Base-by-base conservation (phyloP, 2,888 invertebrate genomes). In the Aricia artaxerxes region DNA sequence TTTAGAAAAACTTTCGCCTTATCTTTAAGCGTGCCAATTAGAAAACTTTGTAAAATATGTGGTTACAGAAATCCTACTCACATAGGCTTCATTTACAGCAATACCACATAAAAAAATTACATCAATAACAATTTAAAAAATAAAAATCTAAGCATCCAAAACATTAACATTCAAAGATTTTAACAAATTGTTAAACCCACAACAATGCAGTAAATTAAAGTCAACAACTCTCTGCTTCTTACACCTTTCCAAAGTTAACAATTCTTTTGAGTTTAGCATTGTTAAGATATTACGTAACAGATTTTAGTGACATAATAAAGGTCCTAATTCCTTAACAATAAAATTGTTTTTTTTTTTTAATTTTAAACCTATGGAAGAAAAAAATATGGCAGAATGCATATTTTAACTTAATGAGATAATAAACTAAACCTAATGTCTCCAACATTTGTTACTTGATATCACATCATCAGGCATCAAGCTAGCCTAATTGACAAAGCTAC, bases 331-430 rank as follows among this genome's bases (percentile, higher is more conserved):
- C 5, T 31, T 24, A 24, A 57, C 35, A 24, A 53, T 75, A 2
- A 44, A 75, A 57, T 76, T 75, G 16, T 31, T 76, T 57, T 31
- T 6, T 57, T 31, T 6, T 31, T 35, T 57, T 31, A 35, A 75
- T 73, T 44, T 60, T 49, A 53, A 76, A 57, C 13, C 49, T 60
- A n/a, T 75, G 57, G 38, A 79, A 60, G 40, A 79, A 79, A 35
- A 78, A 79, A 79, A 60, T 38, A 60, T 44, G 73, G 73, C 73
- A 73, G 60, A 79, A 79, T 44, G 60, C 40, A 75, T 75, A 72
- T 82, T 84, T 82, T 83, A 38, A 83, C 84, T 85, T 85, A 85
- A 83, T 87, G 86, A 87, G 87, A 86, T 87, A 86, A 69, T 86
- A 82, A 83, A 78, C 85, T 85, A 86, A 83, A 83, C 83, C 84